Base-by-base conservation (phyloP, 2,113 vertebrate genomes). In the Cynoglossus semilaevis region DNA sequence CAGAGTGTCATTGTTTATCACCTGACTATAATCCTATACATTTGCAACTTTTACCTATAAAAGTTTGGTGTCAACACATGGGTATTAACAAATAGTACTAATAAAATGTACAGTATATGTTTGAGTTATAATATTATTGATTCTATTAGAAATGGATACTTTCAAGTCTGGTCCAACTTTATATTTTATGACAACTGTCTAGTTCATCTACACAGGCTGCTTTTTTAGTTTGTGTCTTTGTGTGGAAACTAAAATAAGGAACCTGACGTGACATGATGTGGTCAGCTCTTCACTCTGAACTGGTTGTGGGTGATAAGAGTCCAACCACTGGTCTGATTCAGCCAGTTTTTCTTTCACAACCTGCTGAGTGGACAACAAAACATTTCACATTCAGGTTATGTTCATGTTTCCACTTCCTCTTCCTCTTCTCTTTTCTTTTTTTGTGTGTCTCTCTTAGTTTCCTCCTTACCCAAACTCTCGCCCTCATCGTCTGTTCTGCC, bases 281-380 rank as follows among this genome's bases (percentile, higher is more conserved):
- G 58, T 54, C 60, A 67, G 45, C 58, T 76, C 46, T 77, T 76
- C 29, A 57, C 35, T n/a, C 50, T 44, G 29, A 72, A 41, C 55
- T 19, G 15, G 67, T 19, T 53, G 46, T 53, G 9, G 44, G 40
- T 67, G 45, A 36, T 46, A 41, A 38, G 67, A 58, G 8, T 53
- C 52, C 62, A 63, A 78, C 73, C 49, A 1, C 72, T 70, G 72
- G 44, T 78, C 74, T 48, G 63, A 72, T 66, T 82, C 79, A 87
- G 74, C 74, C 76, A 72, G 77, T 85, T 81, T 76, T 51, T 70
- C 59, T 82, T 87, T 85, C 84, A 85, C 82, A 87, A 80, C 75
- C 65, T 70, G 67, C 74, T 79, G 22, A 29, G 22, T 29, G 22
- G 22, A 29, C 22, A 29, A 29, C 22, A 29, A 29, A 29, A 62